Percentiles rank a stretch among this genome's conserved stretches.
phyloP scores from a whole-genome alignment of 2,113 vertebrate genomes.

The Tragelaphus scriptus region DNA sequence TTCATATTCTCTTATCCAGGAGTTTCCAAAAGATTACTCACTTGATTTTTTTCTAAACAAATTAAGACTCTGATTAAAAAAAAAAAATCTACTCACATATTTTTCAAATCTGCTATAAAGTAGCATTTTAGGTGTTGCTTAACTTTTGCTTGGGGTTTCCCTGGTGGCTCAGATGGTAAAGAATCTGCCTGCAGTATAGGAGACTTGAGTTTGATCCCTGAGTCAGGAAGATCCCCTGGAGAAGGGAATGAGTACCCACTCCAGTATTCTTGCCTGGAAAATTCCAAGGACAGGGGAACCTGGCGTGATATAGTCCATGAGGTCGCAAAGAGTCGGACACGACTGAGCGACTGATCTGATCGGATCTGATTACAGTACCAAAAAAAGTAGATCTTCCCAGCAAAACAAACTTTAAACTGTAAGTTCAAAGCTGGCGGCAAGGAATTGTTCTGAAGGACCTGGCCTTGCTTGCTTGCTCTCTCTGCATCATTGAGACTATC shows the following conservation, averaged over 20 bases:
- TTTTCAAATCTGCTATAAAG: background rate
- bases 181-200: background rate
- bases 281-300: background rate
- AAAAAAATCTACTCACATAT: background rate
- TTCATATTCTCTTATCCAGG: background rate
- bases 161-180: background rate
- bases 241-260: background rate
- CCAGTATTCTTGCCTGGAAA: background rate
- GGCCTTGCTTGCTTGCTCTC: background rate
- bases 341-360: background rate
- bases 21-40: background rate
- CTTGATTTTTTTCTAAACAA: background rate
- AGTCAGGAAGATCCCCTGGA: background rate
- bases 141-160: background rate
- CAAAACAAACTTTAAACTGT: background rate
- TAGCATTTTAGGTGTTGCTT: background rate
- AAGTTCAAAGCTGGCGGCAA: background rate
- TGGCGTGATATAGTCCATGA: background rate
- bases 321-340: fast-evolving
- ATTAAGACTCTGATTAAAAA: background rate
- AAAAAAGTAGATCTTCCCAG: background rate
- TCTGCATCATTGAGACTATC: background rate
- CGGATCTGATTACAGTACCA: too few relatives aligned
- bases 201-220: background rate
- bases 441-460: background rate